Evolutionary conservation across 2,113 vertebrate genomes (phyloP).

Genomic region (Petrocephalus microphthalmus): DNA sequence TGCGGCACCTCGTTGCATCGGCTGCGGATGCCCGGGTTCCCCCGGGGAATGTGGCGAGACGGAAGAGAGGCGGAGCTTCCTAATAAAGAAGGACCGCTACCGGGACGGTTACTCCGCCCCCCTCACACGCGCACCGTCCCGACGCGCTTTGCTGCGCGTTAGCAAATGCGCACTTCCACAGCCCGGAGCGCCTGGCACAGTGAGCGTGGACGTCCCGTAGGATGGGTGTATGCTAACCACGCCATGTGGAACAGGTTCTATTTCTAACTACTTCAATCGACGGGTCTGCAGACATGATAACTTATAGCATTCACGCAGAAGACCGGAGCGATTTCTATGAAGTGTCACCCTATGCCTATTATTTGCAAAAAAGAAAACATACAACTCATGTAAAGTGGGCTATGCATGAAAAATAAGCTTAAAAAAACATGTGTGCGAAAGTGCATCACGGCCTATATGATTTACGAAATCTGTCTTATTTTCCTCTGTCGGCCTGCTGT

Average conservation of each 20-base stretch:
- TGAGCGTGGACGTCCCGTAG: neutral
- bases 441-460: constrained; percentile 59
- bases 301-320: neutral
- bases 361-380: neutral
- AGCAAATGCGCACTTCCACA: neutral
- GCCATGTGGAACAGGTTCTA: neutral
- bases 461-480: constrained; percentile 65
- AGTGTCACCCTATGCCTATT: neutral
- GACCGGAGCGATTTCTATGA: neutral
- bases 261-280: neutral
- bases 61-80: constrained; percentile 46
- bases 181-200: neutral
- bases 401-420: neutral
- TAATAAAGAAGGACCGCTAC: constrained; percentile 51
- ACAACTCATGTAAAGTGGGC: neutral
- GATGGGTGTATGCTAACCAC: neutral
- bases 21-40: constrained; percentile 16
- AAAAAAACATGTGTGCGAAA: constrained; percentile 53
- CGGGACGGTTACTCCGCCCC: constrained; percentile 42
- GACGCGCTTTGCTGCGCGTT: neutral
- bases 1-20: constrained; percentile 1
- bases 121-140: neutral
- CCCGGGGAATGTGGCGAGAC: constrained; percentile 40
- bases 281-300: neutral
- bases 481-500: constrained; percentile 56